Conservation (phyloP, 2,797 vertebrate genomes). For the Okamejei kenojei region DNA sequence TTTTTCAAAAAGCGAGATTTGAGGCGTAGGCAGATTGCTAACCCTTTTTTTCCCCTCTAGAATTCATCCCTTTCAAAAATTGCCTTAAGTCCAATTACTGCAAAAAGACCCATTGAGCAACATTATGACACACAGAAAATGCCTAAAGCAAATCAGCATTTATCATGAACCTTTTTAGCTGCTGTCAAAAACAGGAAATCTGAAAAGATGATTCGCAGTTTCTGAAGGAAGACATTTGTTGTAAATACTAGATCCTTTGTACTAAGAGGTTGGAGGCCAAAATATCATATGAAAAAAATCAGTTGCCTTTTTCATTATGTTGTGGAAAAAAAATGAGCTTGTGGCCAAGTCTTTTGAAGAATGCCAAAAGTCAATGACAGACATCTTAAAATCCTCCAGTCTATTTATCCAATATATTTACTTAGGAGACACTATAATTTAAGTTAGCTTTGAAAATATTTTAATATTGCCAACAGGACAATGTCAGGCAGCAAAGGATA, state of each 20-base stretch:
- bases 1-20: neutral
- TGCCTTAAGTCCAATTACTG: slow-evolving; percentile 32
- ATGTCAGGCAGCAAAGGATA: slow-evolving; percentile 36
- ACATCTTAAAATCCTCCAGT: slow-evolving; percentile 35
- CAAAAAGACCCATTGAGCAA: slow-evolving; percentile 25
- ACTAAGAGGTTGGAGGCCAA: slow-evolving; percentile 36
- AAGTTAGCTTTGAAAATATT: slow-evolving; percentile 38
- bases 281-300: slow-evolving; percentile 33
- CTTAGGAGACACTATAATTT: slow-evolving; percentile 37
- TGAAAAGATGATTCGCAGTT: slow-evolving; percentile 38
- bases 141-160: slow-evolving; percentile 37
- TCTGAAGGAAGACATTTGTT: slow-evolving; percentile 39
- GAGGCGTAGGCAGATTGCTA: slow-evolving; percentile 7
- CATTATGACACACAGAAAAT: slow-evolving; percentile 32
- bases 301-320: slow-evolving; percentile 33
- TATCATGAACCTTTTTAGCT: slow-evolving; percentile 34
- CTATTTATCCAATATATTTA: slow-evolving; percentile 38
- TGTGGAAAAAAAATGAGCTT: slow-evolving; percentile 32
- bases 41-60: neutral
- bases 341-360: slow-evolving; percentile 38
- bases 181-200: slow-evolving; percentile 37
- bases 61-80: slow-evolving; percentile 25
- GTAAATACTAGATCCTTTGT: slow-evolving; percentile 37
- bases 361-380: slow-evolving; percentile 38
- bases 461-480: slow-evolving; percentile 39